Evolutionary conservation across 2,888 invertebrate genomes (phyloP).

Genomic region (Netelia inedita): DNA sequence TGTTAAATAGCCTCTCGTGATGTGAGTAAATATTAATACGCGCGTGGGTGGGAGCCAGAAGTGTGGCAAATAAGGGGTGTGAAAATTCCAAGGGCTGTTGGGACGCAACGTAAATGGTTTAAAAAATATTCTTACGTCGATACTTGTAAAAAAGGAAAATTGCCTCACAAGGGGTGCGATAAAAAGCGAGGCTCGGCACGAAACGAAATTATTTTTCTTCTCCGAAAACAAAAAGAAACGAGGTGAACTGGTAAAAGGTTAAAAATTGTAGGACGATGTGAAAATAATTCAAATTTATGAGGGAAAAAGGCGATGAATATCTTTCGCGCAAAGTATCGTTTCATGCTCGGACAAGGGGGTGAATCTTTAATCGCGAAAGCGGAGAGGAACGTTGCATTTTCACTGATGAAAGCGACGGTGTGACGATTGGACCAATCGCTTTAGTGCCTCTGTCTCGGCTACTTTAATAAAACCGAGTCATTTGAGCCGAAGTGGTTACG

Average conservation of each 20-base stretch:
- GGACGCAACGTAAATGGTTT: neutral
- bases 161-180: neutral
- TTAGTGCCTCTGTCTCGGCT: conserved; percentile 5
- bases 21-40: conserved; percentile 42
- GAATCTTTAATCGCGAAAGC: conserved; percentile 13
- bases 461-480: conserved; percentile 69
- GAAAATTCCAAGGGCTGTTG: neutral
- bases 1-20: conserved; percentile 45
- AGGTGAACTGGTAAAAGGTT: no score
- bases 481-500: conserved; percentile 64
- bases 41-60: neutral
- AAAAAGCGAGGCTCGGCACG: neutral
- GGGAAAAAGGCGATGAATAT: neutral
- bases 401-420: conserved; percentile 22
- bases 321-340: neutral
- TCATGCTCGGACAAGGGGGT: neutral
- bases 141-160: neutral
- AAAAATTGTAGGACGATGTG: neutral
- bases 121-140: neutral
- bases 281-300: neutral
- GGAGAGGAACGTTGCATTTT: conserved; percentile 28
- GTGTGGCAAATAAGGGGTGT: neutral
- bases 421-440: conserved; percentile 18
- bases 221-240: no score
- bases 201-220: no score